Percentiles rank a stretch among this genome's conserved stretches.
Conservation (phyloP, 2,888 invertebrate genomes). For the Rotaria socialis region DNA sequence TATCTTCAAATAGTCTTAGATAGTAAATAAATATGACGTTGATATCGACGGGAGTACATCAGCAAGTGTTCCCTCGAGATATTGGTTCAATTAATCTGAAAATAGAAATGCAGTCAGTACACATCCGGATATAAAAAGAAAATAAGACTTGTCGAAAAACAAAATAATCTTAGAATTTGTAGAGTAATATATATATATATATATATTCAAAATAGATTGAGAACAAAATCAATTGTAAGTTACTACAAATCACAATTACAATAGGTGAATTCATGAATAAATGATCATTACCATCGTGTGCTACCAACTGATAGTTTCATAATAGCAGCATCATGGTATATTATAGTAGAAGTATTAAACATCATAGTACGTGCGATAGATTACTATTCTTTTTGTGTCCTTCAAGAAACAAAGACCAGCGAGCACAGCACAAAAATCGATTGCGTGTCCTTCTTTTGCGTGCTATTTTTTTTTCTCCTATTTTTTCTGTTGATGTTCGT, state of each 20-base stretch:
- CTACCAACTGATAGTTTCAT: not conserved
- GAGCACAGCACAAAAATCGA: not conserved
- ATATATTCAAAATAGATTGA: not conserved
- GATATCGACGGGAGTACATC: not conserved
- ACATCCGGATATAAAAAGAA: not conserved
- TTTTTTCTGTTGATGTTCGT: not conserved
- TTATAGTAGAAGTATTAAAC: not conserved
- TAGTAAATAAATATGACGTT: not conserved
- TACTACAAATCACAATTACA: not conserved
- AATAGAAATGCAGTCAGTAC: not conserved
- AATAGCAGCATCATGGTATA: not conserved
- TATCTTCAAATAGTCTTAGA: not conserved
- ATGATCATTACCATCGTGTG: not conserved
- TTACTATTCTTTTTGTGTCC: not conserved
- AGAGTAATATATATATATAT: not conserved
- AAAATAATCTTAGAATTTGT: not conserved
- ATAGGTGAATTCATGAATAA: not conserved
- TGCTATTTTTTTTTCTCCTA: not conserved
- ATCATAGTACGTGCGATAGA: not conserved
- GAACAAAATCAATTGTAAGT: not conserved
- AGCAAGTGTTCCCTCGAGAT: not conserved
- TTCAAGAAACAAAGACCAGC: slow-evolving; percentile 5
- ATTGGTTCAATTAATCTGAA: not conserved
- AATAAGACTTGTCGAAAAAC: not conserved
- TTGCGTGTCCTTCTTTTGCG: not conserved